A percentile compares a stretch with the other conserved stretches of the same genome.
Evolutionary conservation across 2,113 vertebrate species (phyloP).

Genomic region (Himantopus leucocephalus): DNA sequence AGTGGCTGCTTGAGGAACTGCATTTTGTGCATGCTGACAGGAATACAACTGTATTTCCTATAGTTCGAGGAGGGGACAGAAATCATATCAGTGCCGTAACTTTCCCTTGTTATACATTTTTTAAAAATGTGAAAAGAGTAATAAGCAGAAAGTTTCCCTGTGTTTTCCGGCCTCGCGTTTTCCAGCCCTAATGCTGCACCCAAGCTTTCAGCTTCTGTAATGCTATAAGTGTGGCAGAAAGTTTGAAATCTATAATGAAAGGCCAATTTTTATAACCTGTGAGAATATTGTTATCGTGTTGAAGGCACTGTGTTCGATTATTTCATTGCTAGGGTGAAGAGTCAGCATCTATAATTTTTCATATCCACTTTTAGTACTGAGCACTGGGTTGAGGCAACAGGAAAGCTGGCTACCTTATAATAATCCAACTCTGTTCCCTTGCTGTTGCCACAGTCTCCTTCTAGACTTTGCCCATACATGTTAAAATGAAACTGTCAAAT

Average conservation of each 20-base stretch:
- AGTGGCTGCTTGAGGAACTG: background rate
- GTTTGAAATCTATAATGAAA: background rate
- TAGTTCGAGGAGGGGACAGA: background rate
- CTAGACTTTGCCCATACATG: conserved; percentile 51
- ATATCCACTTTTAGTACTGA: background rate
- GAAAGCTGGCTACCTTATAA: background rate
- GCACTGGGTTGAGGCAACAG: background rate
- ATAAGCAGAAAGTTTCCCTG: background rate
- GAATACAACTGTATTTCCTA: background rate
- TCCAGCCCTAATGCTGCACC: background rate
- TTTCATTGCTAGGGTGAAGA: background rate
- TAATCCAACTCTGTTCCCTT: conserved; percentile 11
- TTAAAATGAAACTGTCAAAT: conserved; percentile 68
- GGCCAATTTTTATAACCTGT: background rate
- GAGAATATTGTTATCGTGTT: background rate
- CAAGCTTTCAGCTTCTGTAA: background rate
- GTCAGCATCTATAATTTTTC: background rate
- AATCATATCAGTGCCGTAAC: background rate
- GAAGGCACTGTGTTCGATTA: background rate
- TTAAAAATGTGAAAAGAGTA: background rate
- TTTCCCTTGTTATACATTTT: background rate
- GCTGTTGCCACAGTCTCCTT: background rate
- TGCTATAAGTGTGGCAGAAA: background rate
- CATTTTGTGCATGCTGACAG: background rate
- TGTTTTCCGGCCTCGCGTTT: background rate